Percentiles rank a stretch among this genome's conserved stretches.
phyloP scores from a whole-genome alignment of 2,113 vertebrate genomes.

The Tamias sibiricus region DNA sequence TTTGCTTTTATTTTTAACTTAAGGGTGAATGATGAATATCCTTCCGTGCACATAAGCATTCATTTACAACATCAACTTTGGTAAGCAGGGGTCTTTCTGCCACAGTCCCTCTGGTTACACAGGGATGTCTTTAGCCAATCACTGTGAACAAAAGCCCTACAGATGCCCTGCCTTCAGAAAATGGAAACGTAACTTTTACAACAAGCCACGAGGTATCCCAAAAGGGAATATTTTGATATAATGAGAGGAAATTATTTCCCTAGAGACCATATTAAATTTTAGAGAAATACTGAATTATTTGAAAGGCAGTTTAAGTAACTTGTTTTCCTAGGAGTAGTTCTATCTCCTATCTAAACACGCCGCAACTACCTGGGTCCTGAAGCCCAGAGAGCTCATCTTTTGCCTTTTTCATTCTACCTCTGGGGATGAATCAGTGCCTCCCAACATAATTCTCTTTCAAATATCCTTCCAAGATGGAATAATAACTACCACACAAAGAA shows the following conservation, averaged over 20 bases:
- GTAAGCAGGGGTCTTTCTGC: neutral
- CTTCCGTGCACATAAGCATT: neutral
- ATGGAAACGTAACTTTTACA: conserved; percentile 38
- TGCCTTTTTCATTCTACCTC: neutral
- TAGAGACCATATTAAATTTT: conserved; percentile 45
- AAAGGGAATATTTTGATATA: conserved; percentile 47
- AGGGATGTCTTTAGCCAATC: neutral
- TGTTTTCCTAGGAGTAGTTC: neutral
- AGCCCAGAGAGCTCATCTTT: conserved; percentile 29
- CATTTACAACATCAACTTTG: neutral
- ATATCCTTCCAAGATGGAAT: neutral
- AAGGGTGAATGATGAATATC: neutral
- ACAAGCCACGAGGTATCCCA: neutral
- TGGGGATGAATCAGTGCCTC: neutral
- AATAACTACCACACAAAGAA: neutral
- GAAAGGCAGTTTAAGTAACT: conserved; percentile 14
- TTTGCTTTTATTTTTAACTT: neutral
- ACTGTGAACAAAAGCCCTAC: neutral
- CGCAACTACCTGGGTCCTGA: neutral
- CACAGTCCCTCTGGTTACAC: neutral
- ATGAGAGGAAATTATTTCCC: conserved; percentile 45
- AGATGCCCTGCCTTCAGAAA: neutral
- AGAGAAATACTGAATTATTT: conserved; percentile 56
- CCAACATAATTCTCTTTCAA: conserved; percentile 39
- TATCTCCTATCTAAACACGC: neutral